Conservation (phyloP, 1,140 invertebrate species). For the Drosophila novamexicana region DNA sequence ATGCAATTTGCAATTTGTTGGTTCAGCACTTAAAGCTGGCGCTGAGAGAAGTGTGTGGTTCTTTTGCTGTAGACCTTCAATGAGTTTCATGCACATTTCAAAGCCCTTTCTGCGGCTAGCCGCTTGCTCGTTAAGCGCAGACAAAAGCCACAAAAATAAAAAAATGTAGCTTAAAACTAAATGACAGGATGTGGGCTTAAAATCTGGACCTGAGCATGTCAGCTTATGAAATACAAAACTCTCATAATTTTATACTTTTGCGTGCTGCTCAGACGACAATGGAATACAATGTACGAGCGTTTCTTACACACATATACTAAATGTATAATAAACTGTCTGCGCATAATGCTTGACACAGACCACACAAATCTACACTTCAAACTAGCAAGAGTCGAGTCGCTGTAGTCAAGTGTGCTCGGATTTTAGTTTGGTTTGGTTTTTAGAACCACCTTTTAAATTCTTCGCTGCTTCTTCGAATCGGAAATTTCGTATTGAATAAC, state of each 20-base stretch:
- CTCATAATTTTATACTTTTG: slow-evolving; percentile 33
- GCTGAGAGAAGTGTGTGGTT: not conserved
- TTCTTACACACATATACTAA: not conserved
- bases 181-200: slow-evolving; percentile 58
- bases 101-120: slow-evolving; percentile 51
- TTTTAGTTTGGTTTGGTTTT: too few species aligned
- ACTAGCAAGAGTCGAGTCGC: not conserved
- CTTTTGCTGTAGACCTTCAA: slow-evolving; percentile 6
- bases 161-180: slow-evolving; percentile 13
- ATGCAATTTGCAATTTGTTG: slow-evolving; percentile 30
- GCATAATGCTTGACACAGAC: slow-evolving; percentile 22
- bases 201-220: slow-evolving; percentile 51
- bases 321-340: slow-evolving; percentile 29
- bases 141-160: slow-evolving; percentile 52
- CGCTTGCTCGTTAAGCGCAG: slow-evolving; percentile 61
- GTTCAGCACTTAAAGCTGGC: slow-evolving; percentile 6
- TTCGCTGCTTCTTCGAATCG: too few species aligned
- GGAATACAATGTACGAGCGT: not conserved
- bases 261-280: slow-evolving; percentile 34
- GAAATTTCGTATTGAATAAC: too few species aligned
- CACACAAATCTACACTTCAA: slow-evolving; percentile 1
- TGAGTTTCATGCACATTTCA: slow-evolving; percentile 37
- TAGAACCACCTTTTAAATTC: too few species aligned
- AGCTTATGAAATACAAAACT: slow-evolving; percentile 35
- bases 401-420: not conserved